phyloP scores from a whole-genome alignment of 2,113 vertebrate genomes.

The Chrysochloris asiatica region DNA sequence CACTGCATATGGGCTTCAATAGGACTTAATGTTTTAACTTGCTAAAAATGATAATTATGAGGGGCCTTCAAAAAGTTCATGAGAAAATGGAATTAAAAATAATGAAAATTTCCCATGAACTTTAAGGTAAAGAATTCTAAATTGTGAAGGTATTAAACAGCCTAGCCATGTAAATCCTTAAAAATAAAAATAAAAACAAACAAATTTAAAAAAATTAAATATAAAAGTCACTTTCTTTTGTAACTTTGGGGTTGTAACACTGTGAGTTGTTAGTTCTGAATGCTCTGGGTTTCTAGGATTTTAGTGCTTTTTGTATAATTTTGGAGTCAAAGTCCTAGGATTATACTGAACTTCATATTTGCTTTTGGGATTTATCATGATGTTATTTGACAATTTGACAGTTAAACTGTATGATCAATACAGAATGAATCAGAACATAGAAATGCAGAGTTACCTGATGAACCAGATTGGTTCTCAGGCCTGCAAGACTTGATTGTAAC shows the following conservation, averaged over 20 bases:
- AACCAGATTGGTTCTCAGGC: conserved; percentile 23
- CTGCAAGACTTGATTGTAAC: neutral
- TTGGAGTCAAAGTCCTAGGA: conserved; percentile 15
- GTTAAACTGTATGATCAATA: neutral
- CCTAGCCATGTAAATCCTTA: neutral
- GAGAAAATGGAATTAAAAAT: too few species aligned
- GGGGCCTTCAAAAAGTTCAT: too few species aligned
- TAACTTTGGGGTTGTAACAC: too few species aligned
- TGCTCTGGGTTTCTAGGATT: conserved; percentile 13
- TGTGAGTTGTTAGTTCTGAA: conserved; percentile 35
- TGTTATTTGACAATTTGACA: conserved; percentile 17
- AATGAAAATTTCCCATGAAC: too few species aligned
- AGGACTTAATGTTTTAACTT: conserved; percentile 44
- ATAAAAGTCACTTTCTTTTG: neutral
- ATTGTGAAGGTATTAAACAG: neutral
- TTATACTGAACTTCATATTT: neutral
- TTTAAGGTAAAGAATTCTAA: neutral
- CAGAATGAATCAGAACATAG: conserved; percentile 47
- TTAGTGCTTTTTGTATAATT: neutral
- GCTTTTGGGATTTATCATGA: conserved; percentile 17
- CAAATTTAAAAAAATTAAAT: conserved; percentile 27
- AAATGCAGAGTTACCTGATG: conserved; percentile 25
- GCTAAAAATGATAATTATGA: conserved; percentile 25
- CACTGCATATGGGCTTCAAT: neutral
- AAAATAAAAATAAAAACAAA: neutral